Percentiles rank a stretch among this genome's conserved stretches.
phyloP scores from a whole-genome alignment of 2,797 vertebrate genomes.

The Poeciliopsis infans region DNA sequence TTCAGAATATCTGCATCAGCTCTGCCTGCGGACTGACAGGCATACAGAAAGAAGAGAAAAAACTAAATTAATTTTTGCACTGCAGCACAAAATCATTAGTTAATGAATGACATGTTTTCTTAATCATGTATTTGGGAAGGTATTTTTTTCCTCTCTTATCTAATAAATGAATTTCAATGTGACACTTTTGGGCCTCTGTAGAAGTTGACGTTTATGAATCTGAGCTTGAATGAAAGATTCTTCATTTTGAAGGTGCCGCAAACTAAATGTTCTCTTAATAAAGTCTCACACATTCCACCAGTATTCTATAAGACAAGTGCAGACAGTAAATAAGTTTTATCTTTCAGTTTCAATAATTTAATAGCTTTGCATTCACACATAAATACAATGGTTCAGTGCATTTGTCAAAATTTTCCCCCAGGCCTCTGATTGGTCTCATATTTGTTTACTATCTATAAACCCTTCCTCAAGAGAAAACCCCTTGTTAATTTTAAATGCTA shows the following conservation, averaged over 20 bases:
- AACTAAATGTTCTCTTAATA: conserved; percentile 17
- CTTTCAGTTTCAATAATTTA: conserved; percentile 24
- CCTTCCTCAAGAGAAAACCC: conserved; percentile 53
- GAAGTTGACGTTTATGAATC: neutral
- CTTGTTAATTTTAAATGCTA: conserved; percentile 66
- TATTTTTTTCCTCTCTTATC: neutral
- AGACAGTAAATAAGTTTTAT: conserved; percentile 42
- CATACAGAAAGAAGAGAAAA: neutral
- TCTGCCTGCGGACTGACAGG: neutral
- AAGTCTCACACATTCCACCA: conserved; percentile 51
- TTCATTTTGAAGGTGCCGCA: neutral
- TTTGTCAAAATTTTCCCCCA: conserved; percentile 52
- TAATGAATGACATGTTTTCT: neutral
- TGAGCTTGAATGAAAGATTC: neutral
- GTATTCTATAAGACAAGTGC: conserved; percentile 39
- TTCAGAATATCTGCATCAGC: neutral
- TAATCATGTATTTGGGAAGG: neutral
- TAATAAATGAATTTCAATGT: neutral
- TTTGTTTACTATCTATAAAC: conserved; percentile 73
- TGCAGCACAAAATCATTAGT: neutral
- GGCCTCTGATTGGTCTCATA: conserved; percentile 62
- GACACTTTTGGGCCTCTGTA: neutral
- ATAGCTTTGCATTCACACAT: conserved; percentile 52
- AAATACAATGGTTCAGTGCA: conserved; percentile 76
- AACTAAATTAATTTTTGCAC: neutral